phyloP scores from a whole-genome alignment of 2,797 vertebrate species.

The Yasuhikotakia modesta region DNA sequence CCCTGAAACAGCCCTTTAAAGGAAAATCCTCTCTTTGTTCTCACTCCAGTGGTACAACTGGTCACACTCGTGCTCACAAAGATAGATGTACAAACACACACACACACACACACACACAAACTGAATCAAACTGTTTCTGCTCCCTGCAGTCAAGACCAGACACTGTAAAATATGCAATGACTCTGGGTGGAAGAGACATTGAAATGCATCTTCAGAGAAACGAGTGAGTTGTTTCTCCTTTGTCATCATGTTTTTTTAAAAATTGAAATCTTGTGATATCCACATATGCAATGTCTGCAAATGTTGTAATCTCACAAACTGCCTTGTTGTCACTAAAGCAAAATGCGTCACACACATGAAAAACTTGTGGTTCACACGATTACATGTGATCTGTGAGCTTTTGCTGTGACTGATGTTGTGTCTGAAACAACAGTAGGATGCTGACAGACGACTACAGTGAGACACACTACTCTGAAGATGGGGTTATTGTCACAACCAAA shows the following conservation, averaged over 20 bases:
- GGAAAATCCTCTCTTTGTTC: no score
- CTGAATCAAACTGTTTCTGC: background rate
- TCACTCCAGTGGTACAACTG: no score
- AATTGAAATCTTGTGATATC: background rate
- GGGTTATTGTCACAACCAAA: slow-evolving; percentile 63
- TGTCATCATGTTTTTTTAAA: background rate
- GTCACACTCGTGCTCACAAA: no score
- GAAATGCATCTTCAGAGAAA: slow-evolving; percentile 76
- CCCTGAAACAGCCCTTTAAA: no score
- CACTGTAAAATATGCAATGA: slow-evolving; percentile 71
- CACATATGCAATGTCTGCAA: background rate
- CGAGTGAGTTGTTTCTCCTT: slow-evolving; percentile 60
- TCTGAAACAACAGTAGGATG: slow-evolving; percentile 68
- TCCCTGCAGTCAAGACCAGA: slow-evolving; percentile 68
- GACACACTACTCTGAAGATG: slow-evolving; percentile 72
- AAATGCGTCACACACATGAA: background rate
- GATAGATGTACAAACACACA: background rate
- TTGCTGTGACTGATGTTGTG: background rate
- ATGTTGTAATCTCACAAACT: background rate
- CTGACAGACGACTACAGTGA: slow-evolving; percentile 75
- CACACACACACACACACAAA: background rate
- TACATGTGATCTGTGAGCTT: background rate
- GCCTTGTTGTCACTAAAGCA: slow-evolving; percentile 1
- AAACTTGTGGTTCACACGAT: background rate
- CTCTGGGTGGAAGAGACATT: slow-evolving; percentile 68